Conservation (phyloP, 2,797 vertebrate genomes). For the Platalea minor region DNA sequence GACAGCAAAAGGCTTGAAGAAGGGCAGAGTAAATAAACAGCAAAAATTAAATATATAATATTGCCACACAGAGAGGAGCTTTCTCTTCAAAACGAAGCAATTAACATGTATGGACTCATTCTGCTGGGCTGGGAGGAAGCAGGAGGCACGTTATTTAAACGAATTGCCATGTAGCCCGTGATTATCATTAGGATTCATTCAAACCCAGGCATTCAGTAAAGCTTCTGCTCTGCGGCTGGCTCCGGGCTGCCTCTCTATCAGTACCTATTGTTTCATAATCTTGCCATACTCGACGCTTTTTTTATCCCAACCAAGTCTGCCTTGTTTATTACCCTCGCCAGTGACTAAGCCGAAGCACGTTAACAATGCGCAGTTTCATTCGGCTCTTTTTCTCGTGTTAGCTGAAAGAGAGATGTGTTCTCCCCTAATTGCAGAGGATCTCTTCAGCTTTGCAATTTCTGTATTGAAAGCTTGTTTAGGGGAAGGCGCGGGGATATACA, state of each 20-base stretch:
- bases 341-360: slow-evolving; percentile 16
- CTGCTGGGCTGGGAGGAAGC: slow-evolving; percentile 13
- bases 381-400: neutral
- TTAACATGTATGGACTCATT: neutral
- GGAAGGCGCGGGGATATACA: neutral
- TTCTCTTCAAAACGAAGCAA: slow-evolving; percentile 21
- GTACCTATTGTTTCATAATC: slow-evolving; percentile 62
- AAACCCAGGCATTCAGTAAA: slow-evolving; percentile 41
- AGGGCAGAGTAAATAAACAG: slow-evolving; percentile 44
- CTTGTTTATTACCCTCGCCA: slow-evolving; percentile 28
- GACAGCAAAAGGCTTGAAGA: neutral
- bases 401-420: slow-evolving; percentile 49
- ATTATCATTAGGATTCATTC: slow-evolving; percentile 67
- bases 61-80: neutral
- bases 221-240: slow-evolving; percentile 53
- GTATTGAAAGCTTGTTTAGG: neutral
- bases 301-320: slow-evolving; percentile 61
- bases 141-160: slow-evolving; percentile 34
- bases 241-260: slow-evolving; percentile 55
- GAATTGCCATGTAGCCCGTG: slow-evolving; percentile 33
- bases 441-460: slow-evolving; percentile 24
- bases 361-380: slow-evolving; percentile 30
- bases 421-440: slow-evolving; percentile 34
- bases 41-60: neutral
- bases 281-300: slow-evolving; percentile 24